A percentile compares a stretch with the other conserved stretches of the same genome.
These are phyloP conservation scores for Lates calcarifer DNA, from an alignment of 2,113 vertebrate species.

Conservation along the genomic window DNA sequence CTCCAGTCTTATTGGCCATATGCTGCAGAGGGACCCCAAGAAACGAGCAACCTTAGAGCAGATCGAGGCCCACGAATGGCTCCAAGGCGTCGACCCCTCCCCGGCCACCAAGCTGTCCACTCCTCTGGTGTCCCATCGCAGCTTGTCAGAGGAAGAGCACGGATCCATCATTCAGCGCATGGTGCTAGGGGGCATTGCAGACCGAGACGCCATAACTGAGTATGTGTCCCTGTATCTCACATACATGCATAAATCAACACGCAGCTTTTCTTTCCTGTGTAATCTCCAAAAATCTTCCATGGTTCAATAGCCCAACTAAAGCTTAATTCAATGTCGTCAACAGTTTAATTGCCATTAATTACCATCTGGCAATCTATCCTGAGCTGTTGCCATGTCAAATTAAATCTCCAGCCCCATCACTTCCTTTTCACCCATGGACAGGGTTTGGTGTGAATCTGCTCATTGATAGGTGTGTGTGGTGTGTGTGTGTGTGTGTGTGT, in stretches of 20 bases:
- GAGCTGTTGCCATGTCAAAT: conserved; percentile 54
- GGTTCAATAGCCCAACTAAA: conserved; percentile 10
- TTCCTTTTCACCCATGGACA: conserved; percentile 30
- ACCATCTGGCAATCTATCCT: conserved; percentile 43
- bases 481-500: not conserved
- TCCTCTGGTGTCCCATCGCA: conserved; percentile 96
- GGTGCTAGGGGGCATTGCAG: conserved; percentile 96
- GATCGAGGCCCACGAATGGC: conserved; percentile 94
- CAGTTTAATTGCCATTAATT: conserved; percentile 60
- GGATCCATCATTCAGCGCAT: conserved; percentile 97
- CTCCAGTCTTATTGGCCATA: conserved; percentile 93
- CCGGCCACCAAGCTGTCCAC: conserved; percentile 97
- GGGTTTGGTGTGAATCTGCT: conserved; percentile 22
- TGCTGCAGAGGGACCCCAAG: conserved; percentile 98
- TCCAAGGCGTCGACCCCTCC: conserved; percentile 97
- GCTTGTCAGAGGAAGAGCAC: conserved; percentile 96
- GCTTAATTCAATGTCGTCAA: conserved; percentile 49
- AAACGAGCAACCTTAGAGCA: conserved; percentile 93
- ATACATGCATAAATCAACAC: not conserved
- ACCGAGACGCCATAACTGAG: conserved; percentile 95
- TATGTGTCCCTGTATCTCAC: conserved; percentile 79
- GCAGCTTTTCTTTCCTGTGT: conserved; percentile 23
- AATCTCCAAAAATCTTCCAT: conserved; percentile 29
- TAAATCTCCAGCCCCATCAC: conserved; percentile 46
- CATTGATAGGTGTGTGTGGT: not conserved